phyloP scores from a whole-genome alignment of 2,888 invertebrate species.

The Nephrotoma flavescens region DNA sequence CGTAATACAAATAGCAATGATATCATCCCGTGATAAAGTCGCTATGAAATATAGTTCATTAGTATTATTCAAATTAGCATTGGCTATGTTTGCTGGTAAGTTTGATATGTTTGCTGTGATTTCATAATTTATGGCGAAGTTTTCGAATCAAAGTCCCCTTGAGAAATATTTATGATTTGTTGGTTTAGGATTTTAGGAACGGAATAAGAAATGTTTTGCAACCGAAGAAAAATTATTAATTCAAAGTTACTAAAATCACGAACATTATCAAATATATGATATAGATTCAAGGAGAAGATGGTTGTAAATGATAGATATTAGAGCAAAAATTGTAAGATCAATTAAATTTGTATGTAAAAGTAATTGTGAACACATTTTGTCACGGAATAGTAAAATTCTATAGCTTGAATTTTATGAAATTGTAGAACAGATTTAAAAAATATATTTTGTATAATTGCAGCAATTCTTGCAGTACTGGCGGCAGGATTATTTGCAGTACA shows the following conservation, averaged over 20 bases:
- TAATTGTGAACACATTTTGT: background rate
- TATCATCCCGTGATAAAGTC: conserved; percentile 68
- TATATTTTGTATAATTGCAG: conserved; percentile 34
- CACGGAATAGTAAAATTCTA: background rate
- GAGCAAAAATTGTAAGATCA: background rate
- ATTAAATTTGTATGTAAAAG: background rate
- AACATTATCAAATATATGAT: background rate
- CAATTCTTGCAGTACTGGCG: conserved; percentile 62
- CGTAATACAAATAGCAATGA: conserved; percentile 74
- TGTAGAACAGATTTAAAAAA: background rate
- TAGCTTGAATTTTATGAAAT: background rate
- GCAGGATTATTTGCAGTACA: conserved; percentile 73
- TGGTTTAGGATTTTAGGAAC: background rate
- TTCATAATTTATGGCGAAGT: background rate
- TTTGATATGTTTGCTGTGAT: conserved; percentile 15
- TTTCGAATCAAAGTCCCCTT: background rate
- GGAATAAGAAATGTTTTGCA: background rate
- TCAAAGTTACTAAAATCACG: background rate
- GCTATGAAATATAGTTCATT: conserved; percentile 62
- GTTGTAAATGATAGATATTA: background rate
- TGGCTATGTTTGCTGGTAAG: conserved; percentile 66
- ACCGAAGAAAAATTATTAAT: background rate
- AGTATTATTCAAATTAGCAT: conserved; percentile 62
- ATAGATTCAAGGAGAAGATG: background rate
- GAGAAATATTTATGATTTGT: background rate